Conservation (phyloP, 2,797 vertebrate genomes). For the Catostomus latipinnis region DNA sequence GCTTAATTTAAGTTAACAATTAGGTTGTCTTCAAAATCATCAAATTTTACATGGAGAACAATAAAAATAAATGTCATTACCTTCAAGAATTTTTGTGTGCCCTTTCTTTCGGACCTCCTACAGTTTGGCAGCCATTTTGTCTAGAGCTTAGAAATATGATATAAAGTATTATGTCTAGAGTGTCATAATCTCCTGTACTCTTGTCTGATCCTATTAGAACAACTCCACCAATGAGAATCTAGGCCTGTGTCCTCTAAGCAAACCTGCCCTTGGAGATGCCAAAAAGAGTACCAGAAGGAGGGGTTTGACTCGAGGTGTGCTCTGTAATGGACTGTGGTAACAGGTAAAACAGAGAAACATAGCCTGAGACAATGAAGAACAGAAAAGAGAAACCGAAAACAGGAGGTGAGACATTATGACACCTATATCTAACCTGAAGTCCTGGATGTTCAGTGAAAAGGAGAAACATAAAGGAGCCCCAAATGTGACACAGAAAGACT, state of each 20-base stretch:
- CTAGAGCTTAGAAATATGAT: constrained; percentile 66
- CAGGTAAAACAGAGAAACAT: not conserved
- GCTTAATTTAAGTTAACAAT: not conserved
- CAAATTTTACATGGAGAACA: not conserved
- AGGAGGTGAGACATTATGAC: not conserved
- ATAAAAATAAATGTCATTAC: constrained; percentile 32
- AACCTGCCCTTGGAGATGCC: constrained; percentile 69
- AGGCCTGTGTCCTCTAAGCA: constrained; percentile 82
- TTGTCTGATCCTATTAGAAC: constrained; percentile 82
- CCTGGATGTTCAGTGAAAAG: not conserved
- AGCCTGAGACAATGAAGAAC: not conserved
- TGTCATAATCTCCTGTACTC: constrained; percentile 76
- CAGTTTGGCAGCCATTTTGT: constrained; percentile 76
- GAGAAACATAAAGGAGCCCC: not conserved
- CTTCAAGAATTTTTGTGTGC: constrained; percentile 41
- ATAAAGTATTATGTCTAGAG: constrained; percentile 65
- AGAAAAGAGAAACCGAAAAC: not conserved
- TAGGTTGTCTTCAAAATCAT: not conserved
- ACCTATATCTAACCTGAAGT: not conserved
- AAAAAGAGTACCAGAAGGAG: constrained; percentile 32
- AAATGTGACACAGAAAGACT: not conserved
- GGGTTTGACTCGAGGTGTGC: constrained; percentile 19
- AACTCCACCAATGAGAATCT: constrained; percentile 78
- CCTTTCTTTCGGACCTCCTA: constrained; percentile 66
- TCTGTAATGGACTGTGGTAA: not conserved